Percentiles rank a stretch among this genome's conserved stretches.
Conservation (phyloP, 2,113 vertebrate species). For the Onychostruthus taczanowskii region DNA sequence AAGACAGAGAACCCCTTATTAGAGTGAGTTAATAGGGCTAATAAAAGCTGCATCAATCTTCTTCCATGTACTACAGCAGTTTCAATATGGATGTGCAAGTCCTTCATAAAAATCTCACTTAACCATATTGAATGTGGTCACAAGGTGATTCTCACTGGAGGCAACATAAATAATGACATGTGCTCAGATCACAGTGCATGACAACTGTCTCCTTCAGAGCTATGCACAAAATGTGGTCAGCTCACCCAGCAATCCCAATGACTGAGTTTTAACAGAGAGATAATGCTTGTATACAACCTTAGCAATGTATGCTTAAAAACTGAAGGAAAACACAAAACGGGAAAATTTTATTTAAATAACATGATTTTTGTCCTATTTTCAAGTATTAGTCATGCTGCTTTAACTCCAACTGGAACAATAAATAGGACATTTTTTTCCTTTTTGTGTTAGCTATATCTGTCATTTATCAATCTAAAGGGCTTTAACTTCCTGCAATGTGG, state of each 20-base stretch:
- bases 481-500: background rate
- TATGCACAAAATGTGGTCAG: background rate
- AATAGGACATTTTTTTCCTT: background rate
- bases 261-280: background rate
- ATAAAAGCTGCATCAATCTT: background rate
- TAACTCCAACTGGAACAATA: background rate
- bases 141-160: background rate
- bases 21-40: background rate
- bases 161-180: background rate
- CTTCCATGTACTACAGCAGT: background rate
- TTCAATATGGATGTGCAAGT: background rate
- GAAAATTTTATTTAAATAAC: background rate
- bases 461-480: background rate
- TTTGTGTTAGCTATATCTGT: background rate
- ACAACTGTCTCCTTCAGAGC: background rate
- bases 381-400: background rate
- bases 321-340: background rate
- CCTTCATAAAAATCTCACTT: background rate
- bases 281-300: background rate
- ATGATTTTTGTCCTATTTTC: background rate
- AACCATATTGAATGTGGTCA: background rate
- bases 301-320: background rate
- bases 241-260: background rate
- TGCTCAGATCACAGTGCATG: background rate
- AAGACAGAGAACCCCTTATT: background rate